Evolutionary conservation across 2,888 invertebrate genomes (phyloP), one percentile per base, ranked within the genome.

Genomic region (Digitonthophagus gazella): DNA sequence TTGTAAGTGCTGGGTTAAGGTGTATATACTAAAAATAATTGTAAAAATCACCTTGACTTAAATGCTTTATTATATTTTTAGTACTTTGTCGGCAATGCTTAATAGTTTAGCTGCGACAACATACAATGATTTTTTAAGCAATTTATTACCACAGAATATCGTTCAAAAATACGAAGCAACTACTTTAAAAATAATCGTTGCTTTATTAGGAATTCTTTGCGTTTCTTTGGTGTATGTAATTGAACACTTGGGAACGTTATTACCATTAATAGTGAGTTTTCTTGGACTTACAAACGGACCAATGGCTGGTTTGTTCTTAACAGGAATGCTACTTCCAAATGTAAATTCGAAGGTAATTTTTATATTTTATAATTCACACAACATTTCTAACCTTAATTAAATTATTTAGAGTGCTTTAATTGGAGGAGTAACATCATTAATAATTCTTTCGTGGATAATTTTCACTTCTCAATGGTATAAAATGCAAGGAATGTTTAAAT

Each of bases 1-100:
- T 92, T 58, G 91, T 92, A 74, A 90, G 90, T 76, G 91, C 92
- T 0, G 91, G 91, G 0, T 84, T 92, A 16, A 89, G 87, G 86
- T 87, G 77, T 8, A 19, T 55, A 15, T 11, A n/a, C n/a, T n/a
- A n/a, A n/a, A 16, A 6, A 56, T 57, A 5, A 57, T 57, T 11
- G 14, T n/a, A 16, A 15, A 15, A 58, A 15, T 11, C 18, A 14
- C 1, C 6, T 6, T 16, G 6, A 0, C 18, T 58, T 58, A 11
- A 58, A 3, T 18, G 15, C 4, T 16, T 58, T 8, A 44, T 44
- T 44, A 44, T 2, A 8, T 44, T 16, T 61, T 61, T 61, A 88
- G 90, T 58, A 87, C 89, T 64, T 86, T 90, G 78, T 89, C 89
- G n/a, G 86, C 88, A 0, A 81, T 85, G 58, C 82, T 90, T 15